Base-by-base conservation (phyloP, 2,113 vertebrate species). In the Prunella himalayana region DNA sequence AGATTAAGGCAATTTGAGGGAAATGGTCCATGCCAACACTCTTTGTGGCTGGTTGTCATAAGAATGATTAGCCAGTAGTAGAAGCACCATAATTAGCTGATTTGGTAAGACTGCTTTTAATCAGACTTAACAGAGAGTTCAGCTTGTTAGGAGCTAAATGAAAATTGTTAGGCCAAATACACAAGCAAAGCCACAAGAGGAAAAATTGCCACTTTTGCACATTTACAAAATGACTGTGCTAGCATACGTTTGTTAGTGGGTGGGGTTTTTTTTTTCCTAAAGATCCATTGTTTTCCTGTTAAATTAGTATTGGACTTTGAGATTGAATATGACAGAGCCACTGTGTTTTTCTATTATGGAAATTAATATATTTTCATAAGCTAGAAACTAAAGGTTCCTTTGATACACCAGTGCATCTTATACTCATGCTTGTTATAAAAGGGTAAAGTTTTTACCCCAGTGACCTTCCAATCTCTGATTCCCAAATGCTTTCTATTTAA, bases 51-150 rank as follows among this genome's bases (percentile, higher is more conserved):
- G 57, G 11, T 79, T 91, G 73, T 81, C 73, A 49, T 71, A 54
- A 65, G 61, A 85, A 44, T 69, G 61, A 90, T 88, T 75, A 87
- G 65, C 47, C 7, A 16, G 49, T 63, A 87, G 60, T 42, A 89
- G 70, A 79, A 90, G 78, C 49, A 61, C n/a, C 17, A 2, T 79
- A 54, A 79, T 79, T 65, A 89, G 35, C 61, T 88, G 57, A 50
- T 79, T 94, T 80, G 49, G 37, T 91, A 69, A 87, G 57, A 69
- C n/a, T 71, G 61, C 47, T 89, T 92, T 91, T 90, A 81, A 85
- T 90, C 75, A 76, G 41, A 75, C 41, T 85, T 90, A 68, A 64
- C 51, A 80, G 65, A 68, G 92, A 86, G 53, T 94, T 90, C 66
- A 51, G 7, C 56, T 88, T 90, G 42, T 63, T 82, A 56, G 22